Conservation (phyloP, 2,797 vertebrate genomes). For the Siniperca obscura region DNA sequence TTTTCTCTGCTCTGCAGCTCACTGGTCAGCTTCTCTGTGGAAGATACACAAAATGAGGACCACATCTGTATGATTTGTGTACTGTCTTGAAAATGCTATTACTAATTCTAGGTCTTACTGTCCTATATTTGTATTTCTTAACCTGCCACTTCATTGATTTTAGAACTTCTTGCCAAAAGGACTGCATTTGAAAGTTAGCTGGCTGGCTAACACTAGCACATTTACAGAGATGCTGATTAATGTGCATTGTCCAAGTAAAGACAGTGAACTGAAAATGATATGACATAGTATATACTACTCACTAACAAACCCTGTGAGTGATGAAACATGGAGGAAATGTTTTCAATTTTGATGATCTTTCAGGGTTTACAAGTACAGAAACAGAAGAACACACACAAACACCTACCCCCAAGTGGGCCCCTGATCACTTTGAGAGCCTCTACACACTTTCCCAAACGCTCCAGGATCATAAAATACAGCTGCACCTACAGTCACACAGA, state of each 20-base stretch:
- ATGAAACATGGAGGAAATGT: neutral
- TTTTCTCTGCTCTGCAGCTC: conserved; percentile 97
- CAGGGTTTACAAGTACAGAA: neutral
- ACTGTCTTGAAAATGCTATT: neutral
- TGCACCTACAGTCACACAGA: conserved; percentile 87
- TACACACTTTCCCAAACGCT: conserved; percentile 94
- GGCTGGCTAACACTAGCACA: neutral
- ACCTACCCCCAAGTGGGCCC: conserved; percentile 94
- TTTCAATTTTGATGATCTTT: neutral
- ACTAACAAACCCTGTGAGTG: neutral
- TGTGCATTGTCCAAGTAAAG: neutral
- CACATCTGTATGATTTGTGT: too few species aligned
- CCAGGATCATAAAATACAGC: conserved; percentile 98
- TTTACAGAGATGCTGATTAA: neutral
- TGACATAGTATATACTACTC: neutral
- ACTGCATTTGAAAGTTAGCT: neutral
- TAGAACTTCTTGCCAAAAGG: neutral
- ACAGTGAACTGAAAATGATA: neutral
- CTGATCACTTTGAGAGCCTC: conserved; percentile 95
- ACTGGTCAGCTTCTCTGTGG: conserved; percentile 96
- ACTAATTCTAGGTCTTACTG: neutral
- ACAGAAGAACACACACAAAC: neutral
- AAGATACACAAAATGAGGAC: neutral
- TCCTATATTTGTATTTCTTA: neutral
- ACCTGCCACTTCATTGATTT: neutral